Conservation (phyloP, 1,140 invertebrate species). For the Lethrus apterus region DNA sequence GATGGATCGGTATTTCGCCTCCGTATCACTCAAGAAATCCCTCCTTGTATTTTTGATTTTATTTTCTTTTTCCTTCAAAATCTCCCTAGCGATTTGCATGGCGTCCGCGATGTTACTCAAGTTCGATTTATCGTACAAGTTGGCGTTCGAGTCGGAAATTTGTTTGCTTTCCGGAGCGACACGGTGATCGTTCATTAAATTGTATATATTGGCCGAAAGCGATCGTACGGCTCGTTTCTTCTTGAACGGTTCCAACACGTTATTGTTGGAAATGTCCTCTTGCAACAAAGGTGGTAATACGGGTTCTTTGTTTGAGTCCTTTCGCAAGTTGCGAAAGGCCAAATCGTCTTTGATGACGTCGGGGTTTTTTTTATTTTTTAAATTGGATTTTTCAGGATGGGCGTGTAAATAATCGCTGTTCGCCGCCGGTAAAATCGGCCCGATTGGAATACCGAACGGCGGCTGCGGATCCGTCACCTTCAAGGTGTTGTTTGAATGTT, state of each 20-base stretch:
- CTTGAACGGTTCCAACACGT: conserved; percentile 35
- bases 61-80: conserved; percentile 36
- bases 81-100: conserved; percentile 38
- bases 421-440: conserved; percentile 65
- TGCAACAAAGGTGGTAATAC: conserved; percentile 38
- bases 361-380: conserved; percentile 61
- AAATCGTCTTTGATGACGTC: conserved; percentile 81
- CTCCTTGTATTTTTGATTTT: conserved; percentile 32
- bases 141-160: conserved; percentile 46
- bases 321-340: conserved; percentile 73
- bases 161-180: conserved; percentile 42
- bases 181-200: conserved; percentile 55
- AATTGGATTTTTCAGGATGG: conserved; percentile 53
- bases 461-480: conserved; percentile 73
- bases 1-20: conserved; percentile 20
- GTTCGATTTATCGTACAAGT: conserved; percentile 22
- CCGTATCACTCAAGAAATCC: conserved; percentile 37
- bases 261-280: conserved; percentile 36
- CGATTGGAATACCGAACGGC: conserved; percentile 81
- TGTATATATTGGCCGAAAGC: conserved; percentile 71
- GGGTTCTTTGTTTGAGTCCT: conserved; percentile 55
- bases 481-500: conserved; percentile 63
- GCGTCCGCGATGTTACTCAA: conserved; percentile 39
- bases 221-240: conserved; percentile 72
- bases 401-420: conserved; percentile 78